Conservation (phyloP, 2,888 invertebrate species). For the Tethea ocularis region DNA sequence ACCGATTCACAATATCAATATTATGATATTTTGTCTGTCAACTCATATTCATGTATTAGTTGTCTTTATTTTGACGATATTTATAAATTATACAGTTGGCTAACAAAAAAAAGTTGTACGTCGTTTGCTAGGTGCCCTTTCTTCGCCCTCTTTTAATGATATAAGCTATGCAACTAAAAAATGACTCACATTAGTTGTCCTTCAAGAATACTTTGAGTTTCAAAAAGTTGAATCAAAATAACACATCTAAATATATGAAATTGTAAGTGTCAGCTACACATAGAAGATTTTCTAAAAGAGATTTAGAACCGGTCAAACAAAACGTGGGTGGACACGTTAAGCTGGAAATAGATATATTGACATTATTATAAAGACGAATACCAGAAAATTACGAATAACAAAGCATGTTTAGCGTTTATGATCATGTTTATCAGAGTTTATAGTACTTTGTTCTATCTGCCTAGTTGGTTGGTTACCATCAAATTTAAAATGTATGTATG, state of each 20-base stretch:
- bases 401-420: neutral
- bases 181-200: too few species aligned
- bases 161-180: too few species aligned
- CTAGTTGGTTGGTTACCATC: too few species aligned
- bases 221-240: neutral
- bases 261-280: neutral
- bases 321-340: conserved; percentile 6
- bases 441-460: neutral
- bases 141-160: too few species aligned
- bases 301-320: neutral
- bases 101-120: too few species aligned
- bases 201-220: too few species aligned
- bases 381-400: neutral
- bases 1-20: neutral
- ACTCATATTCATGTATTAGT: too few species aligned
- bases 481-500: too few species aligned
- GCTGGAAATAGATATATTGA: neutral
- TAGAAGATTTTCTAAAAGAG: neutral
- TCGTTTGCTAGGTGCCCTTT: too few species aligned
- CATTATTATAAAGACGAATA: neutral
- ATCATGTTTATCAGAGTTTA: too few species aligned
- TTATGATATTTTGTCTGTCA: neutral
- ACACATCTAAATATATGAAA: neutral
- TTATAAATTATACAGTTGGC: too few species aligned
- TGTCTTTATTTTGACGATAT: too few species aligned